phyloP scores from a whole-genome alignment of 2,797 vertebrate species.

The Gephyroberyx darwinii region DNA sequence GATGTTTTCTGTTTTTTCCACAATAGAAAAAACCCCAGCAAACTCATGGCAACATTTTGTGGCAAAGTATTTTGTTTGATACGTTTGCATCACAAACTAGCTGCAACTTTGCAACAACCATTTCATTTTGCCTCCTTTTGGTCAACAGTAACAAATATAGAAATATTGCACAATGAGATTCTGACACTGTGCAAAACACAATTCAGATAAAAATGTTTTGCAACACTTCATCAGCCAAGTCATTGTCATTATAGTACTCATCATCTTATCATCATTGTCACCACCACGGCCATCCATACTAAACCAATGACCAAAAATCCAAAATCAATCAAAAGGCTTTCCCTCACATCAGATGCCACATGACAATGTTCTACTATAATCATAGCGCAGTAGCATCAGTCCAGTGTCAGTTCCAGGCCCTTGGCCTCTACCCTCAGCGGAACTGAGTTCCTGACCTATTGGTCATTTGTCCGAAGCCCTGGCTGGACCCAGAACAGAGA shows the following conservation, averaged over 20 bases:
- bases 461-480: constrained; percentile 77
- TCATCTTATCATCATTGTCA: constrained; percentile 21
- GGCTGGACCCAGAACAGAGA: constrained; percentile 67
- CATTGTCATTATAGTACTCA: neutral
- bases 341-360: neutral
- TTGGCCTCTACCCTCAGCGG: constrained; percentile 72
- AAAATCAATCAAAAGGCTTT: constrained; percentile 17
- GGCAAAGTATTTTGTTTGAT: neutral
- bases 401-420: constrained; percentile 59
- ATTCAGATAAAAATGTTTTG: no score
- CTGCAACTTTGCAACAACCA: neutral
- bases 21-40: constrained; percentile 18
- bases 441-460: constrained; percentile 78
- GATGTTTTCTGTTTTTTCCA: constrained; percentile 29
- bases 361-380: neutral
- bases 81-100: no score
- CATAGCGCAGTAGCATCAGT: constrained; percentile 50
- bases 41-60: constrained; percentile 12
- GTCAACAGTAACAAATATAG: constrained; percentile 11
- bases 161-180: neutral
- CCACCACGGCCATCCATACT: neutral
- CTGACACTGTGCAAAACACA: no score
- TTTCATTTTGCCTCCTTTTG: constrained; percentile 15
- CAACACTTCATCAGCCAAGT: neutral
- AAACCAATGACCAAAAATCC: constrained; percentile 5